phyloP scores from a whole-genome alignment of 2,797 vertebrate species.

The Antennarius maculatus region DNA sequence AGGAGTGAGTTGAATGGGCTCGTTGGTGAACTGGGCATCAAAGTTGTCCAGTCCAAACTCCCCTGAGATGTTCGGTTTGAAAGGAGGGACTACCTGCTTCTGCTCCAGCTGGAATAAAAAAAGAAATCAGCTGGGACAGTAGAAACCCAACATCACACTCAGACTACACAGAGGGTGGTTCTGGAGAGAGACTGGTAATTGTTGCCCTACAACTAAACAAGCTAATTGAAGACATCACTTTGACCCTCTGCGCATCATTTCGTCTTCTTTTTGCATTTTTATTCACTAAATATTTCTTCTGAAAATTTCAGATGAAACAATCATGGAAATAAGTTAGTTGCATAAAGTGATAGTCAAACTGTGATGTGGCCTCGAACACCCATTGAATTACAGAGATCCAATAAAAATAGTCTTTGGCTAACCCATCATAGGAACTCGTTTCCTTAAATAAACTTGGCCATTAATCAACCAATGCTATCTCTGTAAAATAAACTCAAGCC shows the following conservation, averaged over 20 bases:
- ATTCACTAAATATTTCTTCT: neutral
- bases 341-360: neutral
- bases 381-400: neutral
- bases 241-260: too few species aligned
- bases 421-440: neutral
- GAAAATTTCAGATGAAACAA: neutral
- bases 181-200: neutral
- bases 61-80: slow-evolving; percentile 99
- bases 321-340: neutral
- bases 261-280: neutral
- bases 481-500: neutral
- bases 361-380: neutral
- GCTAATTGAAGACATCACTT: neutral
- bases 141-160: neutral
- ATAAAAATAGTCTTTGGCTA: neutral
- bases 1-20: slow-evolving; percentile 98
- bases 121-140: slow-evolving; percentile 10
- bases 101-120: slow-evolving; percentile 92
- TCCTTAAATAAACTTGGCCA: neutral
- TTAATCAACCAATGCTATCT: neutral
- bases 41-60: slow-evolving; percentile 99
- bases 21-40: slow-evolving; percentile 97
- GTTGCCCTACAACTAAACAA: neutral
- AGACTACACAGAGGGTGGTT: neutral
- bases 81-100: slow-evolving; percentile 97